Conservation (phyloP, 2,888 invertebrate genomes). For the Choreutis nemorana region DNA sequence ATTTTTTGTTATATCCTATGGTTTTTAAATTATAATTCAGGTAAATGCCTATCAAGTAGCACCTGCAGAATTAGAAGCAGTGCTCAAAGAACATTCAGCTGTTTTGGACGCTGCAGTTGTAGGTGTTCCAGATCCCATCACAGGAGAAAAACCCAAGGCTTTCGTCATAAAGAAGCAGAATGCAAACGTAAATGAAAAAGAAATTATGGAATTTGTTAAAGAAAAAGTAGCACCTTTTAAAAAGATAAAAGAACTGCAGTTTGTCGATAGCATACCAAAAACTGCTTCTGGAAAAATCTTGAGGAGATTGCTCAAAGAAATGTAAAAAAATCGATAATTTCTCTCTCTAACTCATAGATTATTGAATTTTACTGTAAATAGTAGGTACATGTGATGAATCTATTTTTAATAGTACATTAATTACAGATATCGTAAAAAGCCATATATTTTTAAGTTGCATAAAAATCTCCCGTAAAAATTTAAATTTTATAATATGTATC, state of each 20-base stretch:
- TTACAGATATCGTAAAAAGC: no score
- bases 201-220: constrained; percentile 69
- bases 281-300: constrained; percentile 81
- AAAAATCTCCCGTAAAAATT: no score
- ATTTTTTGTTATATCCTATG: no score
- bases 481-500: no score
- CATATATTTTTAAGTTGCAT: no score
- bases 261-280: constrained; percentile 77
- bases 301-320: constrained; percentile 61
- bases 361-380: constrained; percentile 1
- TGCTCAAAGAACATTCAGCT: constrained; percentile 75
- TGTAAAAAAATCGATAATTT: constrained; percentile 13
- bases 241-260: constrained; percentile 70
- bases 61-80: constrained; percentile 85
- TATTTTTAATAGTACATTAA: no score
- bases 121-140: constrained; percentile 72
- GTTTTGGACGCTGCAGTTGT: constrained; percentile 85
- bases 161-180: constrained; percentile 69
- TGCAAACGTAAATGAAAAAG: constrained; percentile 45
- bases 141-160: constrained; percentile 81
- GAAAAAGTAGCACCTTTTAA: constrained; percentile 80
- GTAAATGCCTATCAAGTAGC: constrained; percentile 81
- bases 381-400: no score
- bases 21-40: no score
- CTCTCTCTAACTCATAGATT: neutral